Evolutionary conservation across 2,888 invertebrate species (phyloP).

Genomic region (Fragum fragum): DNA sequence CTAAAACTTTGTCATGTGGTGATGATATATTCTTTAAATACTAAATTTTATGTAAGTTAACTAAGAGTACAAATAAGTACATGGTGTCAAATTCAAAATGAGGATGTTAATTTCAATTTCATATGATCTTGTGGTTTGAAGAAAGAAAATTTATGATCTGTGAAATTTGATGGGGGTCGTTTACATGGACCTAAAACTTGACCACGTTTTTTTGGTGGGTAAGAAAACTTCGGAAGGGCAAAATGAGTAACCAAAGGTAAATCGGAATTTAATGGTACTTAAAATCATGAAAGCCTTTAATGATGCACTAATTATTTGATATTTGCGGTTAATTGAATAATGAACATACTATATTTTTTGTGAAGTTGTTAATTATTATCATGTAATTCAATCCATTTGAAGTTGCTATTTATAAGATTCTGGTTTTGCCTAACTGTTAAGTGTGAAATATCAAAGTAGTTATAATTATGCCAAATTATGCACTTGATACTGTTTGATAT

Average conservation of each 20-base stretch:
- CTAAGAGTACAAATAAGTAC: neutral
- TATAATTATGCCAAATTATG: too few species aligned
- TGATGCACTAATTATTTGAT: neutral
- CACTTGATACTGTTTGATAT: too few species aligned
- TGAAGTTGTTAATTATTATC: neutral
- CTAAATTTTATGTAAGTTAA: neutral
- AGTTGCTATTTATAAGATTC: neutral
- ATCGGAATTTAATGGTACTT: neutral
- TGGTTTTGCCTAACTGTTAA: neutral
- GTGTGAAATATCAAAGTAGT: too few species aligned
- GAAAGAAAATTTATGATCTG: constrained; percentile 29
- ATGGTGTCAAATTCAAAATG: constrained; percentile 10
- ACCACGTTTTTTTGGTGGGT: neutral
- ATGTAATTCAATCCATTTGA: neutral
- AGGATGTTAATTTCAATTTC: constrained; percentile 28
- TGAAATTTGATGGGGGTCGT: constrained; percentile 23
- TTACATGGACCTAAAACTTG: constrained; percentile 19
- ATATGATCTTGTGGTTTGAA: constrained; percentile 27
- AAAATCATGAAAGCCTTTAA: neutral
- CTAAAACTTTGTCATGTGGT: too few species aligned
- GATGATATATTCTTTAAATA: too few species aligned
- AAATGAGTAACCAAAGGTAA: neutral
- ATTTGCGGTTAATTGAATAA: neutral
- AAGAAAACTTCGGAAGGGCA: constrained; percentile 14
- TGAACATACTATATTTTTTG: neutral